Base-by-base conservation (phyloP, 2,888 invertebrate species). In the Cotesia congregata region DNA sequence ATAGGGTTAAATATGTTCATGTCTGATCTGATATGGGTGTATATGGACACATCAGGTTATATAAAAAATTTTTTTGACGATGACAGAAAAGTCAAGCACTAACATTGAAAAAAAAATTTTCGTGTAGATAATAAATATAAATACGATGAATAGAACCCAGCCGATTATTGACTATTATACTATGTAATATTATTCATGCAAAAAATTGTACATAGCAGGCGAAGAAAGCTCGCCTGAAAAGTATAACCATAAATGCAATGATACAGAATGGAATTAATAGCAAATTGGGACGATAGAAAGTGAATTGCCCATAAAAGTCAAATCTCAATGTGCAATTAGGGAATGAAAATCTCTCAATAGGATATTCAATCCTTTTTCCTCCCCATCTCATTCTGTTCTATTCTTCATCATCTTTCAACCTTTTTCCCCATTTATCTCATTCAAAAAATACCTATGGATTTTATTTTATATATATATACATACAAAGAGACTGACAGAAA, bases 271-370 rank as follows among this genome's bases (percentile, higher is more conserved):
- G 62, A n/a, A 62, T 62, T 62, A 62, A 62, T 62, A n/a, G 62
- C 6, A n/a, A 62, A 62, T 62, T 62, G 9, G 6, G 6, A 7
- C 0, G 15, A 17, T 62, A 30, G n/a, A n/a, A 30, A 59, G 30
- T 70, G 59, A 70, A 70, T 50, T 6, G 50, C 68, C 39, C 64
- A 69, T 61, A 76, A 78, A 74, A 76, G 76, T 78, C 41, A 67
- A 79, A 74, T 74, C 68, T 81, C 78, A 81, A 81, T 81, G 81
- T 74, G 75, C 81, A 81, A 81, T 81, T 81, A 79, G 77, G 72
- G 70, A 79, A 62, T 75, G 75, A 77, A 77, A 81, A 81, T 68
- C 73, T 76, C 77, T 80, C 80, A 76, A 77, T 78, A 80, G 75
- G 76, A 77, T 75, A 77, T 78, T 77, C 75, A 73, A 20, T 40